A percentile compares a stretch with the other conserved stretches of the same genome.
Conservation (phyloP, 2,888 invertebrate species). For the Lysandra bellargus region DNA sequence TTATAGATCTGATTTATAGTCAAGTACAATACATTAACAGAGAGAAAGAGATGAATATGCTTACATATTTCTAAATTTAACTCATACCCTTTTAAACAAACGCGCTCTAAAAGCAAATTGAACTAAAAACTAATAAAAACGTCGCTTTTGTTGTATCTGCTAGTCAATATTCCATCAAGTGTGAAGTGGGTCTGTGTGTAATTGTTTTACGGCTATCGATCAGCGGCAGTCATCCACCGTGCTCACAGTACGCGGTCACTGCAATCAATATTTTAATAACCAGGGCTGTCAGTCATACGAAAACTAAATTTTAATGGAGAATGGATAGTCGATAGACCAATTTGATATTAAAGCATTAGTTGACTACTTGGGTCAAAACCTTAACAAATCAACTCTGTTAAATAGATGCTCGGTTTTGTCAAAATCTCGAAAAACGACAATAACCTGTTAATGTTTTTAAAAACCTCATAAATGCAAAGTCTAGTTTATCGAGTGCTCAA, state of each 20-base stretch:
- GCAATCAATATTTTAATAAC: slow-evolving; percentile 33
- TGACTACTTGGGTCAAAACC: too few relatives aligned
- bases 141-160: not conserved
- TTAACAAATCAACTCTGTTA: too few relatives aligned
- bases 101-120: not conserved
- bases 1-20: not conserved
- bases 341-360: too few relatives aligned
- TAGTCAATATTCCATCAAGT: slow-evolving; percentile 9
- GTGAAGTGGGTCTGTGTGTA: slow-evolving; percentile 11
- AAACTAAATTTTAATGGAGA: too few relatives aligned
- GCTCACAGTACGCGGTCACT: slow-evolving; percentile 1
- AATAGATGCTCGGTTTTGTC: too few relatives aligned
- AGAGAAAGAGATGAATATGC: not conserved
- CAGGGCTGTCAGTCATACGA: not conserved
- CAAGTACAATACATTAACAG: not conserved
- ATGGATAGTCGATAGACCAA: too few relatives aligned
- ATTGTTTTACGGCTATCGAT: slow-evolving; percentile 17
- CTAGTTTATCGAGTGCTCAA: too few relatives aligned
- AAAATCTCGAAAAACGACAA: too few relatives aligned
- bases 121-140: not conserved
- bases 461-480: too few relatives aligned
- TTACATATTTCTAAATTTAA: not conserved
- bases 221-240: not conserved
- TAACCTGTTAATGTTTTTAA: too few relatives aligned
- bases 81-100: not conserved